Evolutionary conservation across 2,113 vertebrate genomes (phyloP).

Genomic region (Nematolebias whitei): DNA sequence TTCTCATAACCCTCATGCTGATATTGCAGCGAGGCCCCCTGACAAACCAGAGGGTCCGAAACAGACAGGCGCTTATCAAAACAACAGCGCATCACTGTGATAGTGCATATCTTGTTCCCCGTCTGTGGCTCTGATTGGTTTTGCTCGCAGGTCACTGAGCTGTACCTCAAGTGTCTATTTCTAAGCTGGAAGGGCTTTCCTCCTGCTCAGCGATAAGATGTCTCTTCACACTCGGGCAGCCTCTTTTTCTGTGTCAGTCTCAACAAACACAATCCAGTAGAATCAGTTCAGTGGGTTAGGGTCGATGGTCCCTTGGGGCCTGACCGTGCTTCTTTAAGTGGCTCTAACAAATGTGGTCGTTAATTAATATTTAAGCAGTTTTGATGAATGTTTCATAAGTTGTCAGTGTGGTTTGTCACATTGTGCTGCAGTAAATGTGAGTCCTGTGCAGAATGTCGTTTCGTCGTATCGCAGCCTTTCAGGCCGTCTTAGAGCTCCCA

Average conservation of each 20-base stretch:
- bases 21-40: conserved; percentile 58
- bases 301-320: conserved; percentile 10
- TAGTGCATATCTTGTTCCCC: conserved; percentile 38
- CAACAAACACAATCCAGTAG: conserved; percentile 14
- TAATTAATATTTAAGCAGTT: conserved; percentile 59
- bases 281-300: conserved; percentile 38
- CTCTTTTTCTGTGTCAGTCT: conserved; percentile 20
- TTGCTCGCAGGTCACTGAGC: conserved; percentile 55
- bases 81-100: conserved; percentile 55
- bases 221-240: conserved; percentile 44
- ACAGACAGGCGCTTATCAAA: conserved; percentile 61
- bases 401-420: conserved; percentile 44
- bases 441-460: conserved; percentile 30
- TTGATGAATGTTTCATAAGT: conserved; percentile 55
- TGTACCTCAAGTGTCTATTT: conserved; percentile 31
- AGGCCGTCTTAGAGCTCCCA: conserved; percentile 41
- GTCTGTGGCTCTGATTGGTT: conserved; percentile 57
- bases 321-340: conserved; percentile 25
- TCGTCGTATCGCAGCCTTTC: conserved; percentile 52
- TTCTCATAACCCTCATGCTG: conserved; percentile 67
- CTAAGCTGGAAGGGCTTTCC: conserved; percentile 20
- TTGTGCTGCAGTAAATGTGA: conserved; percentile 43
- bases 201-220: conserved; percentile 24
- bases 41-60: conserved; percentile 49
- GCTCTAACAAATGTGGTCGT: conserved; percentile 38